Base-by-base conservation (phyloP, 2,888 invertebrate genomes). In the Polymixis flavicincta region DNA sequence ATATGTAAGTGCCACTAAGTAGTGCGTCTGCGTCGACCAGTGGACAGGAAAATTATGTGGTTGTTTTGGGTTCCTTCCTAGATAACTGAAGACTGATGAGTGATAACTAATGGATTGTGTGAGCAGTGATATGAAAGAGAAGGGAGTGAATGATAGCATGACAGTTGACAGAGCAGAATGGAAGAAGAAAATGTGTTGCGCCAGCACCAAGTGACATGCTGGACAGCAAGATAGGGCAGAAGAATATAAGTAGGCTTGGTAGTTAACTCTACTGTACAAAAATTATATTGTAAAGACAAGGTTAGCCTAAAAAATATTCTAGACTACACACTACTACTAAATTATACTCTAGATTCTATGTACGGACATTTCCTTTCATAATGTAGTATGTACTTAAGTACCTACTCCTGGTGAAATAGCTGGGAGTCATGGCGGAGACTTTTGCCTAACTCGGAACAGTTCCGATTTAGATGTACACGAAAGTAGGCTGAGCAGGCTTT, bases 11-110 rank as follows among this genome's bases (percentile, higher is more conserved):
- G 85, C 55, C 78, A 78, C 76, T 82, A 88, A 86, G 85, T 78
- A 85, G 76, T 80, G 85, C 77, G 82, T 79, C 85, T 83, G 80
- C 72, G 78, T 76, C 83, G 78, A 83, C 80, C 89, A 88, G 66
- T 74, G 86, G 86, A 90, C 84, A 85, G 87, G 89, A 89, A 88
- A 91, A 91, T 90, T 84, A 87, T 81, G 83, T 71, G 71, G 82
- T 84, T 60, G 37, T 13, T 74, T 82, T 71, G 86, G 76, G 84
- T 79, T 87, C 86, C 71, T 55, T 55, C 25, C 9, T 28, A 19
- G 28, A 28, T 19, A 59, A 28, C 19, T 9, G 50, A 50, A 50
- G 50, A 50, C 19, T 50, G 8, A 19, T 50, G 50, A 19, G 6
- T 50, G 19, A 50, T 6, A 32, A 32, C 2, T 32, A 4, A 32